Evolutionary conservation across 2,797 vertebrate species (phyloP).

Genomic region (Silurus lanzhouensis): DNA sequence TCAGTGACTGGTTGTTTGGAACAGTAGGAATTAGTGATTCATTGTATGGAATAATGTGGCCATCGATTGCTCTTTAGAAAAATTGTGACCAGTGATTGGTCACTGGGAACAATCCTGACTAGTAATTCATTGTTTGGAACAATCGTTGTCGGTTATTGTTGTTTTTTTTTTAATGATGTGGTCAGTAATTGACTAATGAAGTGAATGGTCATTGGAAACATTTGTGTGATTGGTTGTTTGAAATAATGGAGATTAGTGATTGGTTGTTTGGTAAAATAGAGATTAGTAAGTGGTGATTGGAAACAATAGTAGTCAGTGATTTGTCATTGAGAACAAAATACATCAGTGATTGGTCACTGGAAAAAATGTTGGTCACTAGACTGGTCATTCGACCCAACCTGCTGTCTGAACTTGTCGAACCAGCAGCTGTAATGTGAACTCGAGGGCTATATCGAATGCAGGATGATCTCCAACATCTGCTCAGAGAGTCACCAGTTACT

Average conservation of each 20-base stretch:
- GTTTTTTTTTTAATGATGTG: neutral
- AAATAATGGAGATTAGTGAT: neutral
- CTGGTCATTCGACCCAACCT: neutral
- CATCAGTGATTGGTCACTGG: neutral
- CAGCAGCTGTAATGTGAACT: neutral
- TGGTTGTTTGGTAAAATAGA: neutral
- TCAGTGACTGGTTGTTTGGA: neutral
- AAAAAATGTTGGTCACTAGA: too few relatives aligned
- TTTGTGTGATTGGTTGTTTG: neutral
- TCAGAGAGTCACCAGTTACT: neutral
- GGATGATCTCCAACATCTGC: neutral
- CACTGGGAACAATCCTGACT: too few relatives aligned
- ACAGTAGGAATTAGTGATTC: neutral
- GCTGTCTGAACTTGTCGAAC: neutral
- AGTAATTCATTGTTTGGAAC: neutral
- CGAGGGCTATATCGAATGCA: neutral
- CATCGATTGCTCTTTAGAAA: neutral
- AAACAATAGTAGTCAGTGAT: neutral
- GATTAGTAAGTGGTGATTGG: neutral
- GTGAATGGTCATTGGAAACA: neutral
- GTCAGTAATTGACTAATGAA: too few relatives aligned
- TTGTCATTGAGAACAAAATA: neutral
- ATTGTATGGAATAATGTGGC: neutral
- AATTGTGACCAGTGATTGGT: neutral
- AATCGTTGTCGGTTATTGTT: neutral